A percentile compares a stretch with the other conserved stretches of the same genome.
These are phyloP conservation scores for Chloroclysta siterata DNA, from an alignment of 2,888 invertebrate species.

Conservation along the genomic window DNA sequence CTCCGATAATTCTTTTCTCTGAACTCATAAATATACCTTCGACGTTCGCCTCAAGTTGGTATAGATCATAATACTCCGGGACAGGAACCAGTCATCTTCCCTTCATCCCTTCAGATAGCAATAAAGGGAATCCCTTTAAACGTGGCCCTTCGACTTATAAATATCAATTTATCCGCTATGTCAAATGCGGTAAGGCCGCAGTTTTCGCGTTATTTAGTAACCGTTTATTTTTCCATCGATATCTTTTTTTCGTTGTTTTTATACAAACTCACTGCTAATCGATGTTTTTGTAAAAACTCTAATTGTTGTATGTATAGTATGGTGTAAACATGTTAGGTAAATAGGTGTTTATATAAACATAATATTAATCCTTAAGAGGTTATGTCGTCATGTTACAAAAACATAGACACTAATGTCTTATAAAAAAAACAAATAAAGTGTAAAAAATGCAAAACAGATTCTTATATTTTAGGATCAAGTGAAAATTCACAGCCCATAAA, in stretches of 20 bases:
- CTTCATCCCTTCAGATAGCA: conserved; percentile 75
- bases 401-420: too few species aligned
- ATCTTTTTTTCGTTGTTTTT: background rate
- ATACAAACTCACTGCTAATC: background rate
- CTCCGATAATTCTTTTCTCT: conserved; percentile 76
- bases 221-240: conserved; percentile 26
- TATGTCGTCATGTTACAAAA: too few species aligned
- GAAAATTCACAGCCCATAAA: too few species aligned
- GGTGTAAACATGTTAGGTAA: too few species aligned
- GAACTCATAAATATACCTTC: conserved; percentile 82
- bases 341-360: too few species aligned
- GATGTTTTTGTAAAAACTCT: background rate
- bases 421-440: background rate
- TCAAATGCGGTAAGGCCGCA: conserved; percentile 77
- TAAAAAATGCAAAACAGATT: too few species aligned
- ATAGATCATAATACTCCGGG: conserved; percentile 82
- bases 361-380: too few species aligned
- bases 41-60: conserved; percentile 77
- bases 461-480: too few species aligned
- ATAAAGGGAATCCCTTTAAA: conserved; percentile 84
- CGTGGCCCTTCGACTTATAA: conserved; percentile 82
- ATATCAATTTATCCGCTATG: conserved; percentile 83
- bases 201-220: conserved; percentile 74
- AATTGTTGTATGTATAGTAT: too few species aligned
- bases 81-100: conserved; percentile 76